These are phyloP conservation scores for Diabrotica balteata DNA, from an alignment of 2,888 invertebrate genomes.

Conservation along the genomic window DNA sequence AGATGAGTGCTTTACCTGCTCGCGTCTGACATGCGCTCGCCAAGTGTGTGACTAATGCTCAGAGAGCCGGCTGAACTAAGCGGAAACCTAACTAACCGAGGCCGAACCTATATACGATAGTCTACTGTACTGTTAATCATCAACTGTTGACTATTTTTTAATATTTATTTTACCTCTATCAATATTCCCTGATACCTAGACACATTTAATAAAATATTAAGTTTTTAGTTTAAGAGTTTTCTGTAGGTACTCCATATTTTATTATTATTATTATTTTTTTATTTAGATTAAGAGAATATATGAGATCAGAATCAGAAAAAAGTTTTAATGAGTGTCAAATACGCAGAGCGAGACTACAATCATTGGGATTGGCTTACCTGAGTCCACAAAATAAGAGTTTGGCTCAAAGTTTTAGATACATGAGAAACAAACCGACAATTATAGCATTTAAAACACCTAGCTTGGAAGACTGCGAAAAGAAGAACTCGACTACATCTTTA, in stretches of 20 bases:
- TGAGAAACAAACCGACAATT: slow-evolving; percentile 87
- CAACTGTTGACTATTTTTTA: too few species aligned
- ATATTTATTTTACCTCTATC: too few species aligned
- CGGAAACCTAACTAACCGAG: too few species aligned
- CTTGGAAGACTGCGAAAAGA: slow-evolving; percentile 72
- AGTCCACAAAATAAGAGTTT: slow-evolving; percentile 81
- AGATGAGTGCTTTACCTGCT: too few species aligned
- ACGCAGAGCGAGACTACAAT: slow-evolving; percentile 68
- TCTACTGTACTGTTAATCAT: too few species aligned
- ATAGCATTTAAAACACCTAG: slow-evolving; percentile 87
- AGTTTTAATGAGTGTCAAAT: slow-evolving; percentile 76
- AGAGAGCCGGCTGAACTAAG: too few species aligned
- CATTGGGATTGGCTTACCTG: slow-evolving; percentile 72
- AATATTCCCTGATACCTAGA: background rate
- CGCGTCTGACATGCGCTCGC: too few species aligned
- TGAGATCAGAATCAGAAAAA: slow-evolving; percentile 81
- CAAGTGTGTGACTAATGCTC: too few species aligned
- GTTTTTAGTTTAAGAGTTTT: background rate
- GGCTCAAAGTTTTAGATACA: slow-evolving; percentile 88
- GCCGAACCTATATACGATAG: too few species aligned
- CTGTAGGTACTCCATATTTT: background rate
- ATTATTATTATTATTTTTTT: slow-evolving; percentile 13
- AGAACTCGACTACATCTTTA: slow-evolving; percentile 66
- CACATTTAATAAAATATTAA: background rate
- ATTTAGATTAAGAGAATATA: slow-evolving; percentile 72